phyloP scores from a whole-genome alignment of 1,140 invertebrate genomes.

The Uloborus diversus region DNA sequence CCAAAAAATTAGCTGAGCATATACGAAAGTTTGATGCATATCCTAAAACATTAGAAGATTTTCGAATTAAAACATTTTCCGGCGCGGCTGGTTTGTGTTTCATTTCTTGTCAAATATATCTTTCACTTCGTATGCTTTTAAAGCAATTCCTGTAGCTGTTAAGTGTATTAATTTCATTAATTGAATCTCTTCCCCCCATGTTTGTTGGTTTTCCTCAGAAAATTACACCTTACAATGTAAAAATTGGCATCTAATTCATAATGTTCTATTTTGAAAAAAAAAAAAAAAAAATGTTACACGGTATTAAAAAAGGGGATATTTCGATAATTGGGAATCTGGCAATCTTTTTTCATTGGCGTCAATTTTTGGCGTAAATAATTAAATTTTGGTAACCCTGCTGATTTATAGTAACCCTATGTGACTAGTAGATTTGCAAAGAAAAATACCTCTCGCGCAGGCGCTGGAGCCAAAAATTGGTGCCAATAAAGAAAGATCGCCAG shows the following conservation, averaged over 20 bases:
- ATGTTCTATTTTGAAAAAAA: not conserved
- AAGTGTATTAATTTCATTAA: not conserved
- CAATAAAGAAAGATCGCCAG: too few relatives aligned
- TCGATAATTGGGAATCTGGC: too few relatives aligned
- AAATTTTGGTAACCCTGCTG: too few relatives aligned
- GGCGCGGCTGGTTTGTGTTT: constrained; percentile 87
- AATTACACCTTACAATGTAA: not conserved
- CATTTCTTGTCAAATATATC: constrained; percentile 7
- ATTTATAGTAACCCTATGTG: too few relatives aligned
- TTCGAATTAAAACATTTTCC: constrained; percentile 92
- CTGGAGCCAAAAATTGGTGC: too few relatives aligned
- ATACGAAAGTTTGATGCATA: constrained; percentile 87
- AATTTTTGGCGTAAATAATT: too few relatives aligned
- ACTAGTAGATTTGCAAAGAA: too few relatives aligned
- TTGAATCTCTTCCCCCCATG: not conserved
- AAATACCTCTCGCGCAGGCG: too few relatives aligned
- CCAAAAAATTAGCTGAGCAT: constrained; percentile 60
- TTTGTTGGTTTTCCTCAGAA: not conserved
- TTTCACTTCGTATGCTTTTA: constrained; percentile 13
- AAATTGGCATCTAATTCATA: not conserved
- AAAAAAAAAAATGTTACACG: too few relatives aligned
- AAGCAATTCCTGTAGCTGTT: not conserved
- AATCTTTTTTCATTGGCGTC: too few relatives aligned
- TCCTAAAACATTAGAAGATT: constrained; percentile 96
- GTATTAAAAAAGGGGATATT: too few relatives aligned